Conservation (phyloP, 1,140 invertebrate genomes). For the Goniozus legneri region DNA sequence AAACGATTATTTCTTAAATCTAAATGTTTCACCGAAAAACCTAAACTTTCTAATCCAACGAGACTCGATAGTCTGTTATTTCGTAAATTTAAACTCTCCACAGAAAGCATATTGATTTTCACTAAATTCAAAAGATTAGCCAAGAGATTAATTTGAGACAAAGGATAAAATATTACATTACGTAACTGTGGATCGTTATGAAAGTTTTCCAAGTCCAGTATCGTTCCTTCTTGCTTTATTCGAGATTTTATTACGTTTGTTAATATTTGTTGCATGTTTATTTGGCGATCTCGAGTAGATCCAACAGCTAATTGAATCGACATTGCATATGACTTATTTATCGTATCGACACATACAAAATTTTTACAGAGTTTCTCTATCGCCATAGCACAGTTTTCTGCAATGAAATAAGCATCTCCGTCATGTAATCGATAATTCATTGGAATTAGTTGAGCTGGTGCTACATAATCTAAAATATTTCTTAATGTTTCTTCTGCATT, state of each 20-base stretch:
- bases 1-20: conserved; percentile 54
- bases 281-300: conserved; percentile 48
- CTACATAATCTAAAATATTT: conserved; percentile 48
- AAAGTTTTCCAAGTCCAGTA: conserved; percentile 49
- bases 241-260: conserved; percentile 42
- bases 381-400: conserved; percentile 53
- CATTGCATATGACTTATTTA: conserved; percentile 42
- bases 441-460: conserved; percentile 55
- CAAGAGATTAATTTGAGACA: conserved; percentile 50
- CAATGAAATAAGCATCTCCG: conserved; percentile 48
- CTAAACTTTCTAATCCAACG: conserved; percentile 38
- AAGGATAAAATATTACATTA: conserved; percentile 48
- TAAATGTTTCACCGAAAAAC: conserved; percentile 36
- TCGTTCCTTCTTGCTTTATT: conserved; percentile 36
- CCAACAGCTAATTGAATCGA: conserved; percentile 48
- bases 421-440: conserved; percentile 47
- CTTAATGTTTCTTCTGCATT: conserved; percentile 49
- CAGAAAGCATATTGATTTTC: conserved; percentile 33
- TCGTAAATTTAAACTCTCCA: conserved; percentile 46
- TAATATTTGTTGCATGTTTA: conserved; percentile 51
- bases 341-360: conserved; percentile 49
- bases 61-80: conserved; percentile 49
- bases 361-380: conserved; percentile 50
- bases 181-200: conserved; percentile 50
- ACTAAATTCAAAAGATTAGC: conserved; percentile 51